Conservation (phyloP, 2,113 vertebrate species). For the Brachypodius melanocephalos region DNA sequence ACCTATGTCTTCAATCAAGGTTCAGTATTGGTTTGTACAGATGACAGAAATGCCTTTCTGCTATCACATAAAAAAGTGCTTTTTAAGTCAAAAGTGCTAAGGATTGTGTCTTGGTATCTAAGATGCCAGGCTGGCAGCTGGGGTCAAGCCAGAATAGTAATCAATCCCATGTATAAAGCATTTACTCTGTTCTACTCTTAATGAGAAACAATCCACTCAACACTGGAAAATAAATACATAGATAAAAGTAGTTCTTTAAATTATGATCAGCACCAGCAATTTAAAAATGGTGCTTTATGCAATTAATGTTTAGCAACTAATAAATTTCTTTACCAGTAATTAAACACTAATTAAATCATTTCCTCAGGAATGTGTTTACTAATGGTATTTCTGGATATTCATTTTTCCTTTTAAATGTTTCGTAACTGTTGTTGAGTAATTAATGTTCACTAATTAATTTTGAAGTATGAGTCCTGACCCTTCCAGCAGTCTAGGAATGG, state of each 20-base stretch:
- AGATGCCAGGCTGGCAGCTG: background rate
- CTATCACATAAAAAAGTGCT: background rate
- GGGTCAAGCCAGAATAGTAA: background rate
- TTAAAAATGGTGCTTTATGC: slow-evolving; percentile 26
- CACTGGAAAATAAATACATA: slow-evolving; percentile 2
- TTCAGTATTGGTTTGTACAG: background rate
- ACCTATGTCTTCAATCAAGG: background rate
- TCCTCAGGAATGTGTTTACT: slow-evolving; percentile 53
- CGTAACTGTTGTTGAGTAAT: slow-evolving; percentile 58
- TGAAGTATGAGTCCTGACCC: slow-evolving; percentile 46
- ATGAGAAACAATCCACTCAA: background rate
- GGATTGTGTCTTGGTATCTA: background rate
- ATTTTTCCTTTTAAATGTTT: slow-evolving; percentile 61
- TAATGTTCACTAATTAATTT: slow-evolving; percentile 65
- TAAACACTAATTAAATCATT: slow-evolving; percentile 50
- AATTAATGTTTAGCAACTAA: slow-evolving; percentile 51
- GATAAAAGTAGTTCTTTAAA: slow-evolving; percentile 23
- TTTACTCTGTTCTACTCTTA: background rate
- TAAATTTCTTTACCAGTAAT: slow-evolving; percentile 30
- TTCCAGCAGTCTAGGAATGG: slow-evolving; percentile 24
- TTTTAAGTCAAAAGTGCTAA: background rate
- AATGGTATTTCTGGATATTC: slow-evolving; percentile 45
- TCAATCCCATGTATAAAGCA: background rate
- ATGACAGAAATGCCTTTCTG: background rate
- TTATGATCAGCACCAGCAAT: background rate